Evolutionary conservation across 2,888 invertebrate genomes (phyloP).

Genomic region (Drosophila fungiperda): DNA sequence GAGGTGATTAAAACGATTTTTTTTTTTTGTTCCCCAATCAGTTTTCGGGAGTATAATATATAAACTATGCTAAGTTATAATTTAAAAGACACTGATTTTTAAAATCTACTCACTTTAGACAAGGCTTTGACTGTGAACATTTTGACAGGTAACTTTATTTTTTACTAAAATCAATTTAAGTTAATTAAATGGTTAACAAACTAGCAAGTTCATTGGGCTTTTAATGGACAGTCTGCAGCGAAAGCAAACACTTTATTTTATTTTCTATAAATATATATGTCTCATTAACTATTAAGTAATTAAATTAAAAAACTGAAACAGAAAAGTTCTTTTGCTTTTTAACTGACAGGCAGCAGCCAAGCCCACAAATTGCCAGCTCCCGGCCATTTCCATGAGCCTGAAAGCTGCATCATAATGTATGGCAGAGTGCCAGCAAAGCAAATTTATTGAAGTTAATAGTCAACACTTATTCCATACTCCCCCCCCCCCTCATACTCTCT

Average conservation of each 20-base stretch:
- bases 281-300: not conserved
- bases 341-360: constrained; percentile 20
- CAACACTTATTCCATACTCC: constrained; percentile 51
- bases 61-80: not conserved
- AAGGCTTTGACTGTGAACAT: not conserved
- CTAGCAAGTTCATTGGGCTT: not conserved
- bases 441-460: constrained; percentile 73
- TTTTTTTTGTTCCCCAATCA: not conserved
- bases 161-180: not conserved
- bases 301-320: constrained; percentile 44
- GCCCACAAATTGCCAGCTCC: constrained; percentile 24
- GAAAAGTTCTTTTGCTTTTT: constrained; percentile 43
- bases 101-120: not conserved
- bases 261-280: not conserved
- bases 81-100: not conserved
- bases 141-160: not conserved
- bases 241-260: not conserved
- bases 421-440: constrained; percentile 52
- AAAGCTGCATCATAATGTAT: constrained; percentile 30
- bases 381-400: not conserved
- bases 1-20: too few relatives aligned
- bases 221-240: not conserved
- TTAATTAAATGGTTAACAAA: not conserved
- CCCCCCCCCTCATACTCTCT: not conserved
- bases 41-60: not conserved